Percentiles rank a stretch among this genome's conserved stretches.
phyloP scores from a whole-genome alignment of 53 echinoderm and acorn worm genomes.

The Zoroaster sp. region DNA sequence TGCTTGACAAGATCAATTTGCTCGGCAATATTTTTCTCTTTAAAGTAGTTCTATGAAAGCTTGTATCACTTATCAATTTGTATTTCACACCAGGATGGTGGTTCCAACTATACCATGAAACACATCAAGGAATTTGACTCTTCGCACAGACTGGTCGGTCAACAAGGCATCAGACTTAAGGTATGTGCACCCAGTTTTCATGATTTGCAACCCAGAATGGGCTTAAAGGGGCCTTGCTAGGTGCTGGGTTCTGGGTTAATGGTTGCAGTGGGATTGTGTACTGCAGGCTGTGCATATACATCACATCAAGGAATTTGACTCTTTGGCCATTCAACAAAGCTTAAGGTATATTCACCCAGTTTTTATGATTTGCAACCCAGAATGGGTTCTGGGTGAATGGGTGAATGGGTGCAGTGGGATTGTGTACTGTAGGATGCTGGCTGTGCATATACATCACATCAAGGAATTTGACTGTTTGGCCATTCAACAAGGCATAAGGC shows the following conservation, averaged over 20 bases:
- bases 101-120: conserved; percentile 73
- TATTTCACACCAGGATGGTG: conserved; percentile 49
- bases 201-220: not conserved
- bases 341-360: conserved; percentile 58
- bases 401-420: no score
- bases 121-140: conserved; percentile 90
- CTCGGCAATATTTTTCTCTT: no score
- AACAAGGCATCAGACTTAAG: conserved; percentile 86
- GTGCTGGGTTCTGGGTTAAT: not conserved
- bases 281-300: no score
- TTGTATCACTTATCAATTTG: no score
- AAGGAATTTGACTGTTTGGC: conserved; percentile 85
- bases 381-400: not conserved
- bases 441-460: no score
- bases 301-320: conserved; percentile 89
- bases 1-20: no score
- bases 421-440: no score
- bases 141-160: conserved; percentile 86
- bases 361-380: not conserved
- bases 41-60: no score
- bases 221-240: not conserved
- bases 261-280: no score
- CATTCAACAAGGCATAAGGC: conserved; percentile 90
- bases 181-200: not conserved
- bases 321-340: conserved; percentile 86